Percentiles rank a stretch among this genome's conserved stretches.
phyloP scores from a whole-genome alignment of 2,888 invertebrate genomes.

The Syritta pipiens region DNA sequence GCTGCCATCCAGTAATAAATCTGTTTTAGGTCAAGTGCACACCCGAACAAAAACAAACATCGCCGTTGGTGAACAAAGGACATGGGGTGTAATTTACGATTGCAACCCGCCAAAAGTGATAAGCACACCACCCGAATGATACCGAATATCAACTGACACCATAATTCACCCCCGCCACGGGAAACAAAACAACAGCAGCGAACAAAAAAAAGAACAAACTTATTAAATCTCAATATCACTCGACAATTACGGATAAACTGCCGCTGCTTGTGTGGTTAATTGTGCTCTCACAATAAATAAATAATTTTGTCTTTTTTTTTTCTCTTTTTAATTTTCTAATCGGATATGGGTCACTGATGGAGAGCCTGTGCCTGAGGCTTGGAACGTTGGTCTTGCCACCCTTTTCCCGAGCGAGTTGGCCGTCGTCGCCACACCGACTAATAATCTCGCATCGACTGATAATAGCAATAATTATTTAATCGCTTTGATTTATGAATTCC shows the following conservation, averaged over 20 bases:
- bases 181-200: neutral
- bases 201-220: neutral
- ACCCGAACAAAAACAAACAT: slow-evolving; percentile 48
- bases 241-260: slow-evolving; percentile 28
- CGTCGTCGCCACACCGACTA: slow-evolving; percentile 4
- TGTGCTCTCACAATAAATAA: slow-evolving; percentile 37
- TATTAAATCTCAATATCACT: slow-evolving; percentile 44
- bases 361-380: neutral
- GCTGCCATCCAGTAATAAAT: slow-evolving; percentile 54
- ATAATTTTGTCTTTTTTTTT: too few species aligned
- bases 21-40: slow-evolving; percentile 54
- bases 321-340: slow-evolving; percentile 55
- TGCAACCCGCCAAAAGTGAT: slow-evolving; percentile 48
- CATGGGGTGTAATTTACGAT: slow-evolving; percentile 53
- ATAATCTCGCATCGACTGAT: slow-evolving; percentile 58
- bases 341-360: slow-evolving; percentile 52
- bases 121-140: slow-evolving; percentile 41
- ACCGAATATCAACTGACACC: slow-evolving; percentile 22
- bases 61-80: slow-evolving; percentile 25
- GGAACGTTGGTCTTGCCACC: too few species aligned
- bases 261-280: slow-evolving; percentile 39
- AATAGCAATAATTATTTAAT: slow-evolving; percentile 71
- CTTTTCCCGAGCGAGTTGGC: neutral
- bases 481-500: slow-evolving; percentile 70
- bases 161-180: slow-evolving; percentile 28